phyloP scores from a whole-genome alignment of 2,797 vertebrate species.

The Hippoglossus hippoglossus region DNA sequence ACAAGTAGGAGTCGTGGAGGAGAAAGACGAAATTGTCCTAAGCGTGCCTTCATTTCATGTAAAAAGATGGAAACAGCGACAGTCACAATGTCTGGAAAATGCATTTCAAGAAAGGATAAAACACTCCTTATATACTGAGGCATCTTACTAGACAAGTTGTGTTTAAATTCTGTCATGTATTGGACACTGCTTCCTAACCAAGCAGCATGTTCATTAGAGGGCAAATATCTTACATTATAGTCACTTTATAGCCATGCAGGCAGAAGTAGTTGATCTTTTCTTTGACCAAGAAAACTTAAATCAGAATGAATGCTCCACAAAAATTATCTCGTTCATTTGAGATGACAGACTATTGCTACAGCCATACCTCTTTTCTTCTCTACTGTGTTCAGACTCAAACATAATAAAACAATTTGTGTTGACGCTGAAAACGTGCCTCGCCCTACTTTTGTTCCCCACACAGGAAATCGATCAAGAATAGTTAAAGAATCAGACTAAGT shows the following conservation, averaged over 20 bases:
- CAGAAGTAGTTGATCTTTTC: neutral
- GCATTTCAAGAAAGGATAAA: neutral
- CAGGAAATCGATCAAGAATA: neutral
- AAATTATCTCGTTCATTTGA: neutral
- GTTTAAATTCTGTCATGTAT: neutral
- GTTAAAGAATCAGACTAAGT: neutral
- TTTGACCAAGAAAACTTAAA: neutral
- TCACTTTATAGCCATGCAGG: neutral
- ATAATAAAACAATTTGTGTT: neutral
- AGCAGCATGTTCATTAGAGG: neutral
- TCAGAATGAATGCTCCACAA: neutral
- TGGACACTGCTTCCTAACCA: neutral
- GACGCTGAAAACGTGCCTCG: neutral
- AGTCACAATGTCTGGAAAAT: neutral
- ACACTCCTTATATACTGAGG: neutral
- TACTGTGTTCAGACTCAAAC: neutral
- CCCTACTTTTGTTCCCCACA: neutral
- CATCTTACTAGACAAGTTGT: neutral
- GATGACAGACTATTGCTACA: neutral
- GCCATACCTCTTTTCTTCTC: neutral
- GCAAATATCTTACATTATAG: neutral
- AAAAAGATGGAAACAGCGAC: neutral
- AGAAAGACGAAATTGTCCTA: too few species aligned
- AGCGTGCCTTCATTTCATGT: too few species aligned
- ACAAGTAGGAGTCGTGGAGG: neutral